These are phyloP conservation scores for Capromys pilorides DNA, from an alignment of 2,797 vertebrate species.

Conservation along the genomic window DNA sequence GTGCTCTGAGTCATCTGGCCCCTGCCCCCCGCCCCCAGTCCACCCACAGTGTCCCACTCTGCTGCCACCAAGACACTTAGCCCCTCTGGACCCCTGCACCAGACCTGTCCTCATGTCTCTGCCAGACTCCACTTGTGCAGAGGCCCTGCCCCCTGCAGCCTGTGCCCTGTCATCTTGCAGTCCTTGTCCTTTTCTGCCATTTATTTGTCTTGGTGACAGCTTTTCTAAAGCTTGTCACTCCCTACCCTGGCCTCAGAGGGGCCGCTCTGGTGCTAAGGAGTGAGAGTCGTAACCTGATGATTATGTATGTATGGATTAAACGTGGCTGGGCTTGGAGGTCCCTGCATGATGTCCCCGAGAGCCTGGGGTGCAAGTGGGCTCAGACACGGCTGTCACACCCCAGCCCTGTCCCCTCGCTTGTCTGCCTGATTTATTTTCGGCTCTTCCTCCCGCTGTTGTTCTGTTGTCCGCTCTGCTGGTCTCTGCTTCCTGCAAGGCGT, in stretches of 20 bases:
- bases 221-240: neutral
- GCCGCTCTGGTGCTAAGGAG: fast-evolving
- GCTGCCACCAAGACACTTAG: neutral
- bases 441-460: constrained; percentile 76
- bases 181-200: neutral
- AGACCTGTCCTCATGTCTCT: neutral
- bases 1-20: neutral
- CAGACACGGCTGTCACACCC: neutral
- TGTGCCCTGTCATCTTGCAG: neutral
- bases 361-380: neutral
- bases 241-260: neutral
- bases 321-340: neutral
- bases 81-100: neutral
- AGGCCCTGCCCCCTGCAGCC: neutral
- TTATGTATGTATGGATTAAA: neutral
- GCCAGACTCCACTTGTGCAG: neutral
- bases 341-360: neutral
- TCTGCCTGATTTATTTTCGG: constrained; percentile 70
- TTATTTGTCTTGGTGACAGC: neutral
- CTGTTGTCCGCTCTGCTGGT: constrained; percentile 76
- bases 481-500: constrained; percentile 80
- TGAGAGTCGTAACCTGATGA: neutral
- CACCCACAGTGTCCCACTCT: neutral
- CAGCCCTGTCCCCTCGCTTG: neutral
- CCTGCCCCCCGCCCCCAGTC: neutral